phyloP scores from a whole-genome alignment of 2,113 vertebrate genomes.

The Indri indri region DNA sequence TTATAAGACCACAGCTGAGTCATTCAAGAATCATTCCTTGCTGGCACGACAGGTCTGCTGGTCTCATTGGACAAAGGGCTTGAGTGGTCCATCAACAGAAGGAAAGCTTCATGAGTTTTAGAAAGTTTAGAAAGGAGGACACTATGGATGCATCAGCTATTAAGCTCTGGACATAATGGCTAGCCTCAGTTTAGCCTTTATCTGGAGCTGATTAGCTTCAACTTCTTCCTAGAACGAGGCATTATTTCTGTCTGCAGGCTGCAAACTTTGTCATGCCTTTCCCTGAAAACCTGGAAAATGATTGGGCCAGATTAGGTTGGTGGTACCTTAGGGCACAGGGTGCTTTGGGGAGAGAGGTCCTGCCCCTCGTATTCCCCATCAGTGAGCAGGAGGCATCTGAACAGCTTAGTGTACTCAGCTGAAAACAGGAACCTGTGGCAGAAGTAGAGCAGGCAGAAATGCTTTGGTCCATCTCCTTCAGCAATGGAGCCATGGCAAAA shows the following conservation, averaged over 20 bases:
- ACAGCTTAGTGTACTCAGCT: slow-evolving; percentile 50
- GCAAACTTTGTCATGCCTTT: background rate
- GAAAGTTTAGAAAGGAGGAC: background rate
- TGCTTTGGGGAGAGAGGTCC: background rate
- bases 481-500: slow-evolving; percentile 58
- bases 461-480: slow-evolving; percentile 37
- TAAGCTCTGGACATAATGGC: background rate
- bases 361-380: background rate
- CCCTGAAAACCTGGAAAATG: slow-evolving; percentile 26
- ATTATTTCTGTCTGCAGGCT: slow-evolving; percentile 4
- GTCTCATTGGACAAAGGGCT: background rate
- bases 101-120: background rate
- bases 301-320: background rate
- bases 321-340: background rate
- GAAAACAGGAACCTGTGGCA: slow-evolving; percentile 67
- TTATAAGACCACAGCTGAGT: slow-evolving; percentile 82
- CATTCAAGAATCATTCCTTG: slow-evolving; percentile 77
- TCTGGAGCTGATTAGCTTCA: background rate
- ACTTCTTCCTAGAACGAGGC: background rate
- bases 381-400: slow-evolving; percentile 46
- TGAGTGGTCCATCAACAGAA: background rate
- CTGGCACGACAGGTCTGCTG: slow-evolving; percentile 9
- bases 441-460: slow-evolving; percentile 60
- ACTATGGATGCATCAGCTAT: background rate
- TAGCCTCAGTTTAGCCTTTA: background rate